Conservation (phyloP, 64 coral and sea anemone genomes). For the Hydrozoanthus tunicans region DNA sequence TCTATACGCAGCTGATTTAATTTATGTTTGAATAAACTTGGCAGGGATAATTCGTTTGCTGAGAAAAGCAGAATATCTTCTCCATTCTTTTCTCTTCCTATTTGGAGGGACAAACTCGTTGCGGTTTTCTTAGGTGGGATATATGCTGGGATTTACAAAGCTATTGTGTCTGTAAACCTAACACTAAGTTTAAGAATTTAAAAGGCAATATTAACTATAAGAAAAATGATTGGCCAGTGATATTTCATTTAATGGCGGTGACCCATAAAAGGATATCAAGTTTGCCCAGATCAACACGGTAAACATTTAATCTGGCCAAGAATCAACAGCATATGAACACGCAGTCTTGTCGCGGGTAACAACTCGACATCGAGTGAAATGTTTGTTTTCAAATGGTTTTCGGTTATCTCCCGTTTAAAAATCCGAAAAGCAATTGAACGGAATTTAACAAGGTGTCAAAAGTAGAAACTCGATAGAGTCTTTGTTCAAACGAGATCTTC, state of each 20-base stretch:
- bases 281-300: constrained; percentile 15
- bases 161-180: neutral
- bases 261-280: constrained; percentile 32
- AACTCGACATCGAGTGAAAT: no score
- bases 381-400: neutral
- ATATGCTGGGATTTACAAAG: neutral
- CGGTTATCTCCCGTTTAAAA: neutral
- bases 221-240: neutral
- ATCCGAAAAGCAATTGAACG: neutral
- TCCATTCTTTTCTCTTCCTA: neutral
- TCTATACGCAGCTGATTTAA: neutral
- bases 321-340: constrained; percentile 53
- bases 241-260: neutral
- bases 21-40: neutral
- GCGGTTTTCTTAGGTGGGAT: neutral
- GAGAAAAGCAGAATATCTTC: neutral
- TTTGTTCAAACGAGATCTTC: neutral
- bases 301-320: constrained; percentile 7
- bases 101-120: neutral
- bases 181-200: neutral
- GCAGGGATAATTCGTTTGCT: neutral
- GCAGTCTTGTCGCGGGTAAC: neutral
- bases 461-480: neutral
- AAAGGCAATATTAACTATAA: constrained; percentile 1
- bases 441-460: neutral